Base-by-base conservation (phyloP, 2,797 vertebrate species). In the Pseudochromis fuscus region DNA sequence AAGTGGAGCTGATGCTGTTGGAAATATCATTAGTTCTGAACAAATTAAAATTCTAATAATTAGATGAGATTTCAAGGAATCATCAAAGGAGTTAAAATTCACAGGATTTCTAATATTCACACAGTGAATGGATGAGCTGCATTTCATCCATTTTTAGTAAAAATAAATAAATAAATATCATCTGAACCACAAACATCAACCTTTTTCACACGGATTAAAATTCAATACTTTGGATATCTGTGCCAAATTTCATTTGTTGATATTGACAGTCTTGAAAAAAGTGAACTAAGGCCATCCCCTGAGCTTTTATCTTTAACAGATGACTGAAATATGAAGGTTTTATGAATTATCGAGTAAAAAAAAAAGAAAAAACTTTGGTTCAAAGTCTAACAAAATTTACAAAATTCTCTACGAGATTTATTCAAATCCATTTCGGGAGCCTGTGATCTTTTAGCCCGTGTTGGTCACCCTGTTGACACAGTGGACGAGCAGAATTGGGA, bases 401-500 rank as follows among this genome's bases (percentile, higher is more conserved):
- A 45, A 42, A 52, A 63, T 44, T 18, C 8, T 12, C 19, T 52
- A 19, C n/a, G n/a, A 38, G 15, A 62, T 64, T 35, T 28, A 72
- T 55, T 33, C 6, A 59, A 60, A 79, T 53, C 60, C 46, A 48
- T 37, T 10, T 8, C 25, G 18, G 5, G 40, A 27, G 1, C 56
- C 30, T 40, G 21, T 49, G 69, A 75, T 75, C 65, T 72, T 57
- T 81, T 28, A 51, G 23, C 48, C 25, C 0, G 0, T 21, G 40
- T 19, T 5, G 27, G 15, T 53, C 27, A 53, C 68, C 58, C 45
- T 45, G 55, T 82, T 81, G 51, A 65, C 81, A 40, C 58, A 37
- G 63, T 11, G 57, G 76, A 82, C 53, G 4, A 51, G 58, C 51
- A 64, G 50, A 62, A 67, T 48, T 65, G 78, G 71, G 58, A 86